These are phyloP conservation scores for Bombyx mori DNA, from an alignment of 1,140 invertebrate genomes.

Conservation along the genomic window ASM3026992v2 NC_085121.1:10260501-10261000, in stretches of 20 bases:
- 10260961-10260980: too few relatives aligned
- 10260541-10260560: conserved; percentile 87
- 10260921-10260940: too few relatives aligned
- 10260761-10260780: too few relatives aligned
- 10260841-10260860: too few relatives aligned
- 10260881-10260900: too few relatives aligned
- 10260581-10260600: conserved; percentile 94
- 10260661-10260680: conserved; percentile 82
- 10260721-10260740: conserved; percentile 85
- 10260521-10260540: conserved; percentile 1
- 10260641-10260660: conserved; percentile 91
- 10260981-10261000: too few relatives aligned
- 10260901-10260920: too few relatives aligned
- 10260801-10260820: too few relatives aligned
- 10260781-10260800: too few relatives aligned
- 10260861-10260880: too few relatives aligned
- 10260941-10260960: too few relatives aligned
- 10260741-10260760: neutral
- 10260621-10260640: conserved; percentile 96
- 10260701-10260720: conserved; percentile 94
- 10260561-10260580: conserved; percentile 97
- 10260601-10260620: conserved; percentile 98
- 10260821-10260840: too few relatives aligned
- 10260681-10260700: conserved; percentile 90
- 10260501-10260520: neutral